Base-by-base conservation (phyloP, 2,888 invertebrate genomes). In the Marronus borbonicus region DNA sequence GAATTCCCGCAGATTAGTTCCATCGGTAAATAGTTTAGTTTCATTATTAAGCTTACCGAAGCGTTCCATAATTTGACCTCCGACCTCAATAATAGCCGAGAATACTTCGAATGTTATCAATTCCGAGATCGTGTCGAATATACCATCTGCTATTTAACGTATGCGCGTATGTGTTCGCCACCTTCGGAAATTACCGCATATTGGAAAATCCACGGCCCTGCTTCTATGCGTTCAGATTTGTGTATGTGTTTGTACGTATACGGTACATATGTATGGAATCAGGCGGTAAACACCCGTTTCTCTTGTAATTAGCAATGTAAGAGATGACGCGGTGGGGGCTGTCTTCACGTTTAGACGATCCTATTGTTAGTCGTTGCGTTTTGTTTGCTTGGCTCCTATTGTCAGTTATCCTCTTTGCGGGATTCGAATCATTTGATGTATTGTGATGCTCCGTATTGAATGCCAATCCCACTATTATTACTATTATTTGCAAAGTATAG, bases 21-120 rank as follows among this genome's bases (percentile, higher is more conserved):
- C 24, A 66, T 66, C 5, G 28, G 49, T 50, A 50, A 68, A 39
- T 49, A 68, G 50, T 50, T 68, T 68, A 20, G 28, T 10, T 28
- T 12, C 49, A n/a, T 68, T 68, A 68, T 14, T 49, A 31, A 12
- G 5, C 68, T 68, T 39, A 52, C 68, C 28, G 65, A 68, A 68
- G 14, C 28, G 24, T 72, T 72, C 12, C 39, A 12, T 58, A 72
- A 72, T 39, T 12, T 58, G 12, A 17, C 17, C 17, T 17, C 20
- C 3, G 39, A 58, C 39, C 72, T 72, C 36, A 44, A 72, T 44
- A 39, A 50, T 52, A 50, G n/a, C 69, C 39, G 14, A 39, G 72
- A 72, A 72, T 72, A 72, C 36, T 58, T 58, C 72, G 36, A 60
- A 60, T 58, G 39, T 58, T 58, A 58, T 72, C 58, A 58, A 36